These are phyloP conservation scores for Motacilla tschutschensis DNA, from an alignment of 2,113 vertebrate genomes.

Conservation along the genomic window DNA sequence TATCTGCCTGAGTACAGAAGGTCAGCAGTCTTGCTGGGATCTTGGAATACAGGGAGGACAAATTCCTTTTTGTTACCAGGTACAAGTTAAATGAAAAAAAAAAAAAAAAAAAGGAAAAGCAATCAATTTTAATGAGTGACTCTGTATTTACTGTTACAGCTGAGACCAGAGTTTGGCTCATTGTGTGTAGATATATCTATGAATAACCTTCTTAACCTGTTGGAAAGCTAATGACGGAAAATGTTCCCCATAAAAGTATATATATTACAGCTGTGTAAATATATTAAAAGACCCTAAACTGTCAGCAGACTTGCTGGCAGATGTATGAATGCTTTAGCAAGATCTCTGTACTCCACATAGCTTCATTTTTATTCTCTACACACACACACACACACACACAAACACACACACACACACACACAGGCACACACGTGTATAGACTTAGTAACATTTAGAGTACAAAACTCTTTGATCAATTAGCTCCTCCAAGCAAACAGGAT, in stretches of 20 bases:
- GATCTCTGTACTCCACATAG: slow-evolving; percentile 54
- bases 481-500: background rate
- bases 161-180: slow-evolving; percentile 22
- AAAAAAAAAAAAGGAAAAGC: background rate
- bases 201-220: slow-evolving; percentile 67
- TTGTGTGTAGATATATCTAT: slow-evolving; percentile 65
- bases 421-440: background rate
- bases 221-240: slow-evolving; percentile 68
- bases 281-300: slow-evolving; percentile 45
- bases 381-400: background rate
- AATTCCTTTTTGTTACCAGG: slow-evolving; percentile 43
- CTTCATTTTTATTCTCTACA: slow-evolving; percentile 50
- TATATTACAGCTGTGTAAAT: slow-evolving; percentile 67
- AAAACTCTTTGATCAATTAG: background rate
- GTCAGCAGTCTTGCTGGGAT: slow-evolving; percentile 36
- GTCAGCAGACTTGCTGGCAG: slow-evolving; percentile 60
- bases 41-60: slow-evolving; percentile 32
- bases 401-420: background rate
- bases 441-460: slow-evolving; percentile 1
- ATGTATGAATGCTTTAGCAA: slow-evolving; percentile 55
- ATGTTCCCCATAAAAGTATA: slow-evolving; percentile 65
- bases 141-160: slow-evolving; percentile 4
- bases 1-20: slow-evolving; percentile 57
- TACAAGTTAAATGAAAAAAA: background rate
- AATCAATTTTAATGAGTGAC: slow-evolving; percentile 18